Evolutionary conservation across 2,113 vertebrate genomes (phyloP), one percentile per base, ranked within the genome.

Genomic region (Motacilla tschutschensis): DNA sequence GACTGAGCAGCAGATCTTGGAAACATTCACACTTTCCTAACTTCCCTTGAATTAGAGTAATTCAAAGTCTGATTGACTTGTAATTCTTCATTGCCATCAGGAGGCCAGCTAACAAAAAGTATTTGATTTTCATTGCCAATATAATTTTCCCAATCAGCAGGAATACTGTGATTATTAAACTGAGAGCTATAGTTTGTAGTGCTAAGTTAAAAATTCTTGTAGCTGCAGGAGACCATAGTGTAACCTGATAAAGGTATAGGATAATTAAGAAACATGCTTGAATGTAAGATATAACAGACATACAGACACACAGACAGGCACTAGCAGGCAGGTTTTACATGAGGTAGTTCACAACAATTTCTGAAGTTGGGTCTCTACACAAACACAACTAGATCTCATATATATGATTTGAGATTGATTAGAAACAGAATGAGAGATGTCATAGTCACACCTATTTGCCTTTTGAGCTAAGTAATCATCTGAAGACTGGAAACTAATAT

Each of bases 91-190:
- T 46, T 74, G 74, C 70, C 71, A 48, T 64, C 29, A 53, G 86
- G 80, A 88, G 53, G 74, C 33, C 35, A 75, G 38, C 62, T 81
- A 75, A 79, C 9, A 75, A 77, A 87, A 91, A 53, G 66, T 60
- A 48, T 84, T 90, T 85, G 58, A 75, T 92, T 91, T 90, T 64
- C 58, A 46, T 83, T 0, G 0, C 80, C 35, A 36, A 41, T 78
- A 48, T 53, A 60, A 72, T 83, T 83, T 86, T 24, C 54, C 79
- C 35, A 44, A 28, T 74, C 48, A 71, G 41, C 41, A 82, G 76
- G 77, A 89, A 85, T 83, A 41, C 46, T 75, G 62, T 47, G 59
- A 44, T 77, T 87, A 83, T 89, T 87, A 78, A 83, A 85, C 72
- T 44, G 33, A 71, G 60, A 59, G 51, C 76, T 85, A 31, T 62